A percentile compares a stretch with the other conserved stretches of the same genome.
phyloP scores from a whole-genome alignment of 2,797 vertebrate species.

The Sebastes kiyomatsui region DNA sequence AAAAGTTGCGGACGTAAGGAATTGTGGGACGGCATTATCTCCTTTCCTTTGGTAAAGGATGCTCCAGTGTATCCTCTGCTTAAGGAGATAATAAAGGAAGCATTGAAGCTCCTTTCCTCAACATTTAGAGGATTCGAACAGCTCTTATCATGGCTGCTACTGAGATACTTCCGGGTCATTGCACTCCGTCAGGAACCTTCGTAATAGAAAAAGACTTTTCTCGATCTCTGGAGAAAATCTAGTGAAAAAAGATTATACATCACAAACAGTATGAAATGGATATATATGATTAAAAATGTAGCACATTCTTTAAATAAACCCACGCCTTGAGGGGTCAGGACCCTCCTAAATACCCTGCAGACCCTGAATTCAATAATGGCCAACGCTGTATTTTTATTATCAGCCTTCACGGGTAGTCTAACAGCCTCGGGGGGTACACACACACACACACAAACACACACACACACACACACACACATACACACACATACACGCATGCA shows the following conservation, averaged over 20 bases:
- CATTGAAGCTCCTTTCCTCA: no score
- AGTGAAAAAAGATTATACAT: not conserved
- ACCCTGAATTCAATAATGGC: constrained; percentile 53
- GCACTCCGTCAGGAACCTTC: no score
- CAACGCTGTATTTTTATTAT: constrained; percentile 62
- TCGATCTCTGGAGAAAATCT: not conserved
- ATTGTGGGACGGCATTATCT: no score
- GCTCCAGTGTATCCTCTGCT: no score
- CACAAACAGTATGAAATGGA: not conserved
- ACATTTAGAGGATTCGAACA: no score
- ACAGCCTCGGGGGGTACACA: constrained; percentile 40
- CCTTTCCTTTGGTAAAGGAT: no score
- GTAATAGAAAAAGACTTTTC: not conserved
- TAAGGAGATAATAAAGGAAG: no score
- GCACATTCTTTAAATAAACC: not conserved
- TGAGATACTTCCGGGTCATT: no score
- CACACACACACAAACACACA: constrained; percentile 25
- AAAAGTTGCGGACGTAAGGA: no score
- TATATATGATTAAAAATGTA: not conserved
- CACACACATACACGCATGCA: constrained; percentile 32
- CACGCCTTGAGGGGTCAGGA: constrained; percentile 6
- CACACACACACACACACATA: constrained; percentile 8
- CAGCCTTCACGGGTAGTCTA: constrained; percentile 43
- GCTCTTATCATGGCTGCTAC: no score
- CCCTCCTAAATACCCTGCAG: constrained; percentile 46